Evolutionary conservation across 2,113 vertebrate species (phyloP), one percentile per base, ranked within the genome.

Genomic region (Diphyllodes magnificus): DNA sequence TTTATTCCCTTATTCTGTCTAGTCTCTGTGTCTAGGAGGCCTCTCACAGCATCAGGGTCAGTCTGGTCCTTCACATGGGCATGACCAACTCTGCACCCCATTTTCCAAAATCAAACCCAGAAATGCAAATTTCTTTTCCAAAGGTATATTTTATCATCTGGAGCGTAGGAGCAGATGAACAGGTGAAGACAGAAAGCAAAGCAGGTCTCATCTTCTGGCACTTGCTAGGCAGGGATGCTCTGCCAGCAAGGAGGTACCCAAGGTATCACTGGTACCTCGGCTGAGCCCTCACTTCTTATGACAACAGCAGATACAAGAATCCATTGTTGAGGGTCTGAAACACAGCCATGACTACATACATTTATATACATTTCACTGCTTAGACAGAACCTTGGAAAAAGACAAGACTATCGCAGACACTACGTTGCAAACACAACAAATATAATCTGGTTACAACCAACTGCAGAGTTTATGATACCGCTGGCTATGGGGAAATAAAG

Each of bases 391-490:
- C 91, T 86, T 92, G 89, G 93, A 96, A 95, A 94, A 84, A 92
- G 61, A 78, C 72, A 83, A 91, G 88, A 78, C 71, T 54, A 95
- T 44, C 2, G 25, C 57, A 70, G 95, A 84, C 1, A 3, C 90
- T 88, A 71, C 6, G 5, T 0, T 89, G 85, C 93, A 91, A 97
- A 91, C 88, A 80, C 75, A 95, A 94, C 82, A 94, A 95, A 79
- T 77, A 86, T 91, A 92, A 96, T 95, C 95, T 96, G 89, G 91
- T 95, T 96, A 93, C 88, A 96, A 77, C 76, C 14, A 5, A 96
- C 65, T 94, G 94, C 92, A 97, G 95, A 92, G 85, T 72, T 93
- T 91, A 59, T 59, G 82, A 92, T 93, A 88, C 64, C 2, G 2
- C 83, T 92, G 94, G 94, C 84, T 96, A 27, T 5, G 45, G 85